Evolutionary conservation across 1,140 invertebrate species (phyloP).

Genomic region (Camponotus vicinus): DNA sequence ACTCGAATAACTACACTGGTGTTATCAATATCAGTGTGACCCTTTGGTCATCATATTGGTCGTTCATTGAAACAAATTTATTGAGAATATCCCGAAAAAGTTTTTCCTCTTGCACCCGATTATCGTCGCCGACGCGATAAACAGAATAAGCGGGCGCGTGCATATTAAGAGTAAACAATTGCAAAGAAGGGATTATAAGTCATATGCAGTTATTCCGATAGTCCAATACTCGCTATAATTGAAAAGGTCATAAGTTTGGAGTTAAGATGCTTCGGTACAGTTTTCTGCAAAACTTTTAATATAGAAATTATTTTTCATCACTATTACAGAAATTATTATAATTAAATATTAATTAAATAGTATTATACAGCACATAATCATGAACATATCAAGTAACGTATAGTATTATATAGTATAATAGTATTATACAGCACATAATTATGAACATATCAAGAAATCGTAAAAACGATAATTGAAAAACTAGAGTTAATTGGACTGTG

Average conservation of each 20-base stretch:
- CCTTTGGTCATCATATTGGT: background rate
- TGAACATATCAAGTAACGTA: too few species aligned
- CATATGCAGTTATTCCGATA: too few species aligned
- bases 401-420: too few species aligned
- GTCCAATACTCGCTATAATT: background rate
- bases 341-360: background rate
- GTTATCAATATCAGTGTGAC: conserved; percentile 52
- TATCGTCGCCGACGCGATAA: conserved; percentile 17
- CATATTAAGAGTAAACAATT: conserved; percentile 10
- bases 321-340: background rate
- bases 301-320: background rate
- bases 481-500: conserved; percentile 78
- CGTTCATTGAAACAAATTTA: background rate
- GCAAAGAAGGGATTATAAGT: background rate
- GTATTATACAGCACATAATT: background rate
- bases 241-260: background rate
- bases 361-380: too few species aligned
- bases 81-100: background rate
- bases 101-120: background rate
- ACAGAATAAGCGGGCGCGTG: background rate
- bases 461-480: background rate
- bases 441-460: background rate
- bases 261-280: background rate
- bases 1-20: conserved; percentile 4
- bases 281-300: conserved; percentile 21